These are phyloP conservation scores for Priapulus caudatus DNA, from an alignment of 2,888 invertebrate genomes.

Conservation along the genomic window DNA sequence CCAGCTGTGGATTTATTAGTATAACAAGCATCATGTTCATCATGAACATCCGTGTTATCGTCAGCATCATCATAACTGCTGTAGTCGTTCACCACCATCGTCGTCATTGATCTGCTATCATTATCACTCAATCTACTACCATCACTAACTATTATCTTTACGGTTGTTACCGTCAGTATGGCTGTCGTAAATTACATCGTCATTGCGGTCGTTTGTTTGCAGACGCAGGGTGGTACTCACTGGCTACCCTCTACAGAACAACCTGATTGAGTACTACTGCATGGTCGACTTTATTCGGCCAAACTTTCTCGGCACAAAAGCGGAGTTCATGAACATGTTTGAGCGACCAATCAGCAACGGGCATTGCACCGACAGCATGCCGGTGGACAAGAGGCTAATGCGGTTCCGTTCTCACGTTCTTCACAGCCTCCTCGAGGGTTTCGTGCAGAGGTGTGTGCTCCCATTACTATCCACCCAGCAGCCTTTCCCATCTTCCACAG, in stretches of 20 bases:
- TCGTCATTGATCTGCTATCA: no score
- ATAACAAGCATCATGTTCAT: no score
- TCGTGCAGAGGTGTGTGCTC: slow-evolving; percentile 75
- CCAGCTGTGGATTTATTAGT: no score
- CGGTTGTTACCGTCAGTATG: no score
- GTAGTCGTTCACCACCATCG: no score
- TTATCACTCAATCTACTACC: no score
- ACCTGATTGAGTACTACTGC: slow-evolving; percentile 55
- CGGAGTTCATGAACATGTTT: slow-evolving; percentile 97
- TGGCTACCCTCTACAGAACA: slow-evolving; percentile 96
- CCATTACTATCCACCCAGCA: no score
- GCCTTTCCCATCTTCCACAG: no score
- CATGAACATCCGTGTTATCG: no score
- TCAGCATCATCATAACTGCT: no score
- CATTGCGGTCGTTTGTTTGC: slow-evolving; percentile 22
- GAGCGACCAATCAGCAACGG: slow-evolving; percentile 97
- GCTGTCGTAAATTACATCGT: no score
- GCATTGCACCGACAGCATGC: slow-evolving; percentile 91
- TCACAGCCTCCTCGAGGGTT: slow-evolving; percentile 83
- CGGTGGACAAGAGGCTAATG: slow-evolving; percentile 84
- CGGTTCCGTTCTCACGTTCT: slow-evolving; percentile 87
- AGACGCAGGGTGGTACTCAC: slow-evolving; percentile 85
- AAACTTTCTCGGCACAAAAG: slow-evolving; percentile 88
- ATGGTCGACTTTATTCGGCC: slow-evolving; percentile 92
- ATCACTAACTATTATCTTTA: no score